These are phyloP conservation scores for Tenebrosternarchus preto DNA, from an alignment of 2,113 vertebrate species.

Conservation along the genomic window DNA sequence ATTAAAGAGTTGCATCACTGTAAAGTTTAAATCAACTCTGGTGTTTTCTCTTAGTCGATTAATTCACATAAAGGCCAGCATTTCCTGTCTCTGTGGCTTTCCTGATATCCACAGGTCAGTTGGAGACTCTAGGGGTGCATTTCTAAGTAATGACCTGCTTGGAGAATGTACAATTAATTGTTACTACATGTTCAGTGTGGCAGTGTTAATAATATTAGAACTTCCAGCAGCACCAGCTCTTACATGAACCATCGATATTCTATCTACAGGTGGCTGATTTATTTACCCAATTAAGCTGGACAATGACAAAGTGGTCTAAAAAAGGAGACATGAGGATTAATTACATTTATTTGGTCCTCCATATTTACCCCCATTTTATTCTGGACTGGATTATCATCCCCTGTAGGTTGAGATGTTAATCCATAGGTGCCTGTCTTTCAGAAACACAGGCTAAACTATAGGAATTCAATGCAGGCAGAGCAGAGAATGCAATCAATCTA, in stretches of 20 bases:
- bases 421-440: too few species aligned
- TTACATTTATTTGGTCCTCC: conserved; percentile 46
- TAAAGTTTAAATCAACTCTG: background rate
- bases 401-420: background rate
- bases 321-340: conserved; percentile 51
- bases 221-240: background rate
- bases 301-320: conserved; percentile 50
- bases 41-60: conserved; percentile 7
- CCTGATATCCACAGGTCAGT: background rate
- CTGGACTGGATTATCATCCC: background rate
- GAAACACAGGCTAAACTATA: too few species aligned
- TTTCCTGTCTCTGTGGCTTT: background rate
- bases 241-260: conserved; percentile 57
- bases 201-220: conserved; percentile 66
- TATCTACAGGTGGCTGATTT: conserved; percentile 57
- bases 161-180: conserved; percentile 60
- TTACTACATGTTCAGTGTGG: conserved; percentile 63
- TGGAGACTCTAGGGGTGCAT: conserved; percentile 41
- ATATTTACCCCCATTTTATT: conserved; percentile 2
- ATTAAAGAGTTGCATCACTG: background rate
- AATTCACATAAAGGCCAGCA: conserved; percentile 5
- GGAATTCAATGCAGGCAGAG: conserved; percentile 8
- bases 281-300: conserved; percentile 62
- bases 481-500: background rate
- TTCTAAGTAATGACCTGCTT: conserved; percentile 35